A percentile compares a stretch with the other conserved stretches of the same genome.
These are phyloP conservation scores for Myiopsitta monachus DNA, from an alignment of 2,113 vertebrate genomes.

Conservation along the genomic window DNA sequence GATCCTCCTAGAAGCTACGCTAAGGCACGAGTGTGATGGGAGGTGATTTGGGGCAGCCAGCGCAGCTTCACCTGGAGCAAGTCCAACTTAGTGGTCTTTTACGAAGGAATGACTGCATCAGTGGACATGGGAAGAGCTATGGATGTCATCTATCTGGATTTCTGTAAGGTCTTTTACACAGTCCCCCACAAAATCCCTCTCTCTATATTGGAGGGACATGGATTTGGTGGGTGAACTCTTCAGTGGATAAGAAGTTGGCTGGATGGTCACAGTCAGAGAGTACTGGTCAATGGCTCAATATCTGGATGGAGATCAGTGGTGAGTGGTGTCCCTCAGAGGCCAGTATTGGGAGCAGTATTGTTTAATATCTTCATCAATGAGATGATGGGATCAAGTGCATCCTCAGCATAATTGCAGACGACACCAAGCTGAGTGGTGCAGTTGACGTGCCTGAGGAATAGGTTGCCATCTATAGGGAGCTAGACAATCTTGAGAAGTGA, in stretches of 20 bases:
- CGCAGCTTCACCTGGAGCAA: neutral
- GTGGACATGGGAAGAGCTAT: neutral
- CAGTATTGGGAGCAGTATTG: accelerated
- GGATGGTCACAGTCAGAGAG: neutral
- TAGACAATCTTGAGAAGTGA: neutral
- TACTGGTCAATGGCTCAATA: neutral
- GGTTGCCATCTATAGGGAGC: neutral
- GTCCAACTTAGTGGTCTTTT: too few relatives aligned
- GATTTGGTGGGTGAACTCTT: neutral
- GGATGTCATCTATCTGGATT: neutral
- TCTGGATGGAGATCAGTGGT: neutral
- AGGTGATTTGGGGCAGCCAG: neutral
- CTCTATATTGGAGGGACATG: neutral
- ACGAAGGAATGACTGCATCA: neutral
- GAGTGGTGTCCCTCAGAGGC: neutral
- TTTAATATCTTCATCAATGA: neutral
- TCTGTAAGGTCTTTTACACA: neutral
- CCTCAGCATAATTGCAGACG: neutral
- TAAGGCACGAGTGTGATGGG: neutral
- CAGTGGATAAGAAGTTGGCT: neutral
- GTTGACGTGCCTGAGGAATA: accelerated
- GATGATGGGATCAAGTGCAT: accelerated
- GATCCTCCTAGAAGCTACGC: neutral
- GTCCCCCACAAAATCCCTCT: neutral
- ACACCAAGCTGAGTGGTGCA: neutral